Conservation (phyloP, 1,140 invertebrate genomes). For the Trichogramma pretiosum region DNA sequence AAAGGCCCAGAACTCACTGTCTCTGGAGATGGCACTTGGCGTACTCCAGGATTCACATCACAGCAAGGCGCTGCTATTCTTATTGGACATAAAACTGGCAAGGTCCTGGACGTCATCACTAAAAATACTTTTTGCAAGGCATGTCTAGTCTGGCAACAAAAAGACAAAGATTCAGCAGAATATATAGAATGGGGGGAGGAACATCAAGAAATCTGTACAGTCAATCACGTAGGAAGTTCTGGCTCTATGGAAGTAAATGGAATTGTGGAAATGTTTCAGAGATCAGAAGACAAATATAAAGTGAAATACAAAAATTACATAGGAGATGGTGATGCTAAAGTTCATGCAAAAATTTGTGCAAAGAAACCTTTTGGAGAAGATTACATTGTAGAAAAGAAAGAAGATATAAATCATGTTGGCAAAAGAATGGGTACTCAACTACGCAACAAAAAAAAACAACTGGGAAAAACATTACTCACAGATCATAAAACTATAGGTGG, state of each 20-base stretch:
- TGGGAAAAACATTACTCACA: too few relatives aligned
- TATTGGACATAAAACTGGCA: constrained; percentile 14
- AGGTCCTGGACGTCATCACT: constrained; percentile 15
- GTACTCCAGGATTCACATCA: constrained; percentile 19
- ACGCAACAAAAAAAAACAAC: constrained; percentile 7
- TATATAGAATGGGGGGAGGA: constrained; percentile 10
- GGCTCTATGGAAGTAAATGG: constrained; percentile 21
- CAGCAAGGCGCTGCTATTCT: constrained; percentile 17
- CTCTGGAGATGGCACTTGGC: constrained; percentile 21
- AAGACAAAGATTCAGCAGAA: constrained; percentile 3
- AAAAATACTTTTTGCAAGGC: constrained; percentile 14
- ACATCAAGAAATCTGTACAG: constrained; percentile 15
- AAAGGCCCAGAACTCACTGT: not conserved
- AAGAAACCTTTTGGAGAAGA: constrained; percentile 19
- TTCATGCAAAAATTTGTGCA: constrained; percentile 20
- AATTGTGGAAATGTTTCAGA: constrained; percentile 8
- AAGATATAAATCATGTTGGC: constrained; percentile 23
- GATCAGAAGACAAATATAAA: constrained; percentile 18
- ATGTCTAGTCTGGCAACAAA: constrained; percentile 5
- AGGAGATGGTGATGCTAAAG: constrained; percentile 23
- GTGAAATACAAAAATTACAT: constrained; percentile 22
- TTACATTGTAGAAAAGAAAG: constrained; percentile 20
- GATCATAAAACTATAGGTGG: constrained; percentile 11
- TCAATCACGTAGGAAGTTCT: constrained; percentile 18
- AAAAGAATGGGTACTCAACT: constrained; percentile 20